phyloP scores from a whole-genome alignment of 2,888 invertebrate species.

The Lasioglossum villosulum region DNA sequence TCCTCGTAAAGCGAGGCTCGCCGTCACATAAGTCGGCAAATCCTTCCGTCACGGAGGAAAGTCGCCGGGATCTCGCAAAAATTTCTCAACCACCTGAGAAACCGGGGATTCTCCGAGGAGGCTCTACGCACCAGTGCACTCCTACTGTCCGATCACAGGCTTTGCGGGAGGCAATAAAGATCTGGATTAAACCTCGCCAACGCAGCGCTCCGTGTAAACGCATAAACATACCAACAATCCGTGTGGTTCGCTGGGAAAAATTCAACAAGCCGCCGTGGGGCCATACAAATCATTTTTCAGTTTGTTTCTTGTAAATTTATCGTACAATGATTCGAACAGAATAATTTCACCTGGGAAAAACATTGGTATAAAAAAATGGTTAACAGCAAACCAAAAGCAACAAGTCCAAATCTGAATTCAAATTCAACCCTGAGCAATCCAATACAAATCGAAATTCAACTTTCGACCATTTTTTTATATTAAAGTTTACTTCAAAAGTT shows the following conservation, averaged over 20 bases:
- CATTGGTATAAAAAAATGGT: neutral
- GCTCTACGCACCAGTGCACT: neutral
- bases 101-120: neutral
- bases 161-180: constrained; percentile 68
- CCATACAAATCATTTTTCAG: neutral
- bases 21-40: constrained; percentile 19
- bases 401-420: too few species aligned
- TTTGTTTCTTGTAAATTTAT: neutral
- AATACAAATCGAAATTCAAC: too few species aligned
- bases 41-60: constrained; percentile 29
- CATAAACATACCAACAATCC: constrained; percentile 46
- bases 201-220: constrained; percentile 38
- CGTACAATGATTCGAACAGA: neutral
- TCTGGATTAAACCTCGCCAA: constrained; percentile 68
- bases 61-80: neutral
- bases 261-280: constrained; percentile 61
- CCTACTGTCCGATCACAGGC: neutral
- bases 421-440: too few species aligned
- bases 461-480: too few species aligned
- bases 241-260: constrained; percentile 26
- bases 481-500: too few species aligned
- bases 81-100: neutral
- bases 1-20: constrained; percentile 5
- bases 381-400: neutral
- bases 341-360: neutral